phyloP scores from a whole-genome alignment of 2,888 invertebrate species.

The Conomelus anceps region DNA sequence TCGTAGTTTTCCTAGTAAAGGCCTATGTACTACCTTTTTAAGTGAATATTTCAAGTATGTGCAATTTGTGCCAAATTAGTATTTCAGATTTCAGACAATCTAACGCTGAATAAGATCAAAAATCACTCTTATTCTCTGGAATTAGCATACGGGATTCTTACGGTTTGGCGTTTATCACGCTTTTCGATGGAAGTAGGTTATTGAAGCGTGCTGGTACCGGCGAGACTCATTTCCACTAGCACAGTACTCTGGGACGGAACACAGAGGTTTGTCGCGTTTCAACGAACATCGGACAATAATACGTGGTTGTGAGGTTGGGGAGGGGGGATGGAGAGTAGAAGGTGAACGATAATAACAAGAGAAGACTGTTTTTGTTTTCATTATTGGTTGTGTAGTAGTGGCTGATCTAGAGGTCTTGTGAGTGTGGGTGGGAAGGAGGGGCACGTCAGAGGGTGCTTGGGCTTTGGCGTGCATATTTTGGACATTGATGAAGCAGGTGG shows the following conservation, averaged over 20 bases:
- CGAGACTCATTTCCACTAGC: too few species aligned
- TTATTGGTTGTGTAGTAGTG: neutral
- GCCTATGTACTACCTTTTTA: too few species aligned
- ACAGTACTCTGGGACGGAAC: neutral
- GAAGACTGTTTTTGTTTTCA: neutral
- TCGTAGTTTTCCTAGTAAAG: too few species aligned
- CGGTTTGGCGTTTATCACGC: too few species aligned
- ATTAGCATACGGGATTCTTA: too few species aligned
- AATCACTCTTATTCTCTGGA: too few species aligned
- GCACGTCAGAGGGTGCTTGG: neutral
- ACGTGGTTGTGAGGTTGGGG: neutral
- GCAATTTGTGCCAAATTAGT: too few species aligned
- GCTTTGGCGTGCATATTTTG: neutral
- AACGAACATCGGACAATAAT: neutral
- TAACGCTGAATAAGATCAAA: too few species aligned
- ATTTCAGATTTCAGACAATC: too few species aligned
- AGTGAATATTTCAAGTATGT: too few species aligned
- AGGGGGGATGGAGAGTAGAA: neutral
- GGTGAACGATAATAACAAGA: neutral
- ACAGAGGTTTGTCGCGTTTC: neutral
- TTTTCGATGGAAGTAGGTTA: neutral
- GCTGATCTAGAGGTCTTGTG: neutral
- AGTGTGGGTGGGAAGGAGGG: neutral
- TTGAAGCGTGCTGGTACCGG: neutral
- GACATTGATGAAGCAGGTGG: neutral